Conservation (phyloP, 1,140 invertebrate species). For the Leptinotarsa texana region DNA sequence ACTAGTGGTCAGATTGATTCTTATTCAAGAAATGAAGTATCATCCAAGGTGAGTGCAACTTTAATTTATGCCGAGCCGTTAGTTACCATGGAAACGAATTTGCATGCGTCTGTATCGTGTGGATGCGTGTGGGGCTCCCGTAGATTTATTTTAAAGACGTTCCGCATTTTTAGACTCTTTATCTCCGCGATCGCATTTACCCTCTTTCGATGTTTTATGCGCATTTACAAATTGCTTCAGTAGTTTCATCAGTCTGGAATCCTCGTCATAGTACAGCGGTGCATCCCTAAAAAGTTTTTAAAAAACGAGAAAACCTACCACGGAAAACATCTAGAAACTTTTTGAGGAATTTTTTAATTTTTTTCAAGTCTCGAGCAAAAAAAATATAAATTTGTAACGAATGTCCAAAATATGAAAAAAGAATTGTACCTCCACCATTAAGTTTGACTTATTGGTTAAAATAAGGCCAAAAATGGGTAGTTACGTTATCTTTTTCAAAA, state of each 20-base stretch:
- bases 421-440: too few relatives aligned
- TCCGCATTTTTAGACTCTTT: slow-evolving; percentile 29
- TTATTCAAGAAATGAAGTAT: slow-evolving; percentile 47
- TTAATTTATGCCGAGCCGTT: slow-evolving; percentile 51
- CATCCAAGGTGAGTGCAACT: slow-evolving; percentile 42
- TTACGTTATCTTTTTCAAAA: too few relatives aligned
- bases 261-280: too few relatives aligned
- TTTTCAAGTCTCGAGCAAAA: too few relatives aligned
- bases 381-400: too few relatives aligned
- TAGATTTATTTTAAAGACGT: slow-evolving; percentile 29
- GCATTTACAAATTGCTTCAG: slow-evolving; percentile 36
- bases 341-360: too few relatives aligned
- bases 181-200: slow-evolving; percentile 22
- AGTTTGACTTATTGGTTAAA: too few relatives aligned
- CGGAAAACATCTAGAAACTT: too few relatives aligned
- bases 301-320: too few relatives aligned
- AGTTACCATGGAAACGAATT: slow-evolving; percentile 48
- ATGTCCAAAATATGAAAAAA: too few relatives aligned
- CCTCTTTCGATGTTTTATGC: slow-evolving; percentile 26
- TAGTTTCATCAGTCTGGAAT: slow-evolving; percentile 34
- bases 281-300: too few relatives aligned
- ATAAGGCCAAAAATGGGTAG: too few relatives aligned
- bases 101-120: slow-evolving; percentile 42
- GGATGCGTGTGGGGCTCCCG: slow-evolving; percentile 29
- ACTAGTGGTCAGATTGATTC: slow-evolving; percentile 45